phyloP scores from a whole-genome alignment of 1,140 invertebrate genomes.

The Penaeus japonicus region DNA sequence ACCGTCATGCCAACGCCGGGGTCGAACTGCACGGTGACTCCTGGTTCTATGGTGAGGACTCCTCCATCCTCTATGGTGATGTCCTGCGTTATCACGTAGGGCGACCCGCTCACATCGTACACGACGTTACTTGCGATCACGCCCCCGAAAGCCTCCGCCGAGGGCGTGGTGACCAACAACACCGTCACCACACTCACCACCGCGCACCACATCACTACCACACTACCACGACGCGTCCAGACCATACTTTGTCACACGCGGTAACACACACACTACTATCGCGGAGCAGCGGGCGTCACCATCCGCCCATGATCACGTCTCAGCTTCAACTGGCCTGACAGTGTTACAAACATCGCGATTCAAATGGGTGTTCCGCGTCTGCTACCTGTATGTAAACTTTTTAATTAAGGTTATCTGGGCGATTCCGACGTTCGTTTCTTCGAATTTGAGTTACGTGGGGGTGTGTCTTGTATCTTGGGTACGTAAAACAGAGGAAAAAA shows the following conservation, averaged over 20 bases:
- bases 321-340: slow-evolving; percentile 2
- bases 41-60: slow-evolving; percentile 82
- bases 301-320: slow-evolving; percentile 23
- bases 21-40: slow-evolving; percentile 83
- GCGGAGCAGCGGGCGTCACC: background rate
- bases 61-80: slow-evolving; percentile 78
- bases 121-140: slow-evolving; percentile 11
- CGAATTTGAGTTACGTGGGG: too few species aligned
- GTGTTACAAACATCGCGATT: background rate
- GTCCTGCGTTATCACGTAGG: slow-evolving; percentile 81
- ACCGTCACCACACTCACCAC: background rate
- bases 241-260: background rate
- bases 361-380: background rate
- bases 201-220: slow-evolving; percentile 35
- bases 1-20: slow-evolving; percentile 91
- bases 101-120: slow-evolving; percentile 69
- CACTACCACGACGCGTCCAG: background rate
- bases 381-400: background rate
- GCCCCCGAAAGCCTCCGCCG: slow-evolving; percentile 9
- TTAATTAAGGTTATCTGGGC: background rate
- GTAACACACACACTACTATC: background rate
- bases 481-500: background rate
- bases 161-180: background rate
- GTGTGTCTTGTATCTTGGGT: background rate
- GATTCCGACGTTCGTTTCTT: too few species aligned